phyloP scores from a whole-genome alignment of 2,797 vertebrate species.

The Emydoidea blandingii region DNA sequence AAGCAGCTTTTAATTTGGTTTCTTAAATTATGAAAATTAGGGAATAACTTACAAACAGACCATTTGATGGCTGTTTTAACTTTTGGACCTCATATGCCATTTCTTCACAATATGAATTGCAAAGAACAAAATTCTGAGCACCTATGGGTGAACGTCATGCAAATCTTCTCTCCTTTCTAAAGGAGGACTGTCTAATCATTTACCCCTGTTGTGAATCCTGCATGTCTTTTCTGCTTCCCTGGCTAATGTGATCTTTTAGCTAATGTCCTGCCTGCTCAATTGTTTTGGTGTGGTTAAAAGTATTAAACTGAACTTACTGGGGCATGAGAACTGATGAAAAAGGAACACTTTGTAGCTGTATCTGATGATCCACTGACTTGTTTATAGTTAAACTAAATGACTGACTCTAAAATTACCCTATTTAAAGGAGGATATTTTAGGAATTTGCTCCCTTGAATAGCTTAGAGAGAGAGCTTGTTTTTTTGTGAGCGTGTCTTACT shows the following conservation, averaged over 20 bases:
- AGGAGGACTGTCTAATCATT: conserved; percentile 72
- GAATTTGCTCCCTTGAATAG: background rate
- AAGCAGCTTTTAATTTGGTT: background rate
- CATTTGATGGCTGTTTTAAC: background rate
- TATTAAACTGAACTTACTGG: conserved; percentile 6
- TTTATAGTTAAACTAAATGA: conserved; percentile 4
- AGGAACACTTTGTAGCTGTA: conserved; percentile 15
- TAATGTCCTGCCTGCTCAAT: background rate
- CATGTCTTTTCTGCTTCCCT: conserved; percentile 52
- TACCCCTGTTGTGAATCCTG: background rate
- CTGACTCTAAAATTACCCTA: background rate
- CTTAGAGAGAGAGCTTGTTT: background rate
- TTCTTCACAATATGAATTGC: background rate
- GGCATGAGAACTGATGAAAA: conserved; percentile 22
- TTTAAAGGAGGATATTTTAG: background rate
- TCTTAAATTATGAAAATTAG: background rate
- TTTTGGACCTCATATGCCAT: background rate
- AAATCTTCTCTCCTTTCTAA: conserved; percentile 71
- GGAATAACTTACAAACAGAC: background rate
- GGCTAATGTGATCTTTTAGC: conserved; percentile 31
- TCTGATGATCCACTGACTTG: conserved; percentile 13
- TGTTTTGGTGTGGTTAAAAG: background rate
- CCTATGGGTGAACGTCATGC: background rate
- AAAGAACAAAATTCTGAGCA: background rate
- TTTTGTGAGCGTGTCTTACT: background rate